Evolutionary conservation across 2,797 vertebrate species (phyloP).

Genomic region (Nannoperca obscura): DNA sequence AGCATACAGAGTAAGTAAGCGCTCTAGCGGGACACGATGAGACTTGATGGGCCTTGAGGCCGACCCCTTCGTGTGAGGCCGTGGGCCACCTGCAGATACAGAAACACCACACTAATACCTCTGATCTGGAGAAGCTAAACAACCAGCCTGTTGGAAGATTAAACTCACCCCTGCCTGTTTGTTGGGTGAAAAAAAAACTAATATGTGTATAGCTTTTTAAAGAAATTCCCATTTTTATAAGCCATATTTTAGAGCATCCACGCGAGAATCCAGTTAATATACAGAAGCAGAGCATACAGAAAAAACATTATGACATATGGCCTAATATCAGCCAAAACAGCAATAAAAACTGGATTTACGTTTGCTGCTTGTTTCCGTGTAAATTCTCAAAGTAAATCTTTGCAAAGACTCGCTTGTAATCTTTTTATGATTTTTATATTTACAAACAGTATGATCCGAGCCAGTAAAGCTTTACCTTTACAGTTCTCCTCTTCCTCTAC

Average conservation of each 20-base stretch:
- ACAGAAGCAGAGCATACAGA: not conserved
- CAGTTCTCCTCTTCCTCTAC: slow-evolving; percentile 68
- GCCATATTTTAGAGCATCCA: not conserved
- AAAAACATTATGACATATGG: not conserved
- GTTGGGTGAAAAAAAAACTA: not conserved
- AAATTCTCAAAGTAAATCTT: slow-evolving; percentile 31
- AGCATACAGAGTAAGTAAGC: too few species aligned
- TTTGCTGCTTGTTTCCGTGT: not conserved
- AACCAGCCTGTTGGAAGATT: not conserved
- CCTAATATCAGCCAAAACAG: not conserved
- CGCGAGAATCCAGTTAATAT: not conserved
- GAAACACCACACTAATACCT: not conserved
- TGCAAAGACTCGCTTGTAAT: slow-evolving; percentile 27
- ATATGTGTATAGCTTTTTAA: not conserved
- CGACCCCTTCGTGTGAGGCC: too few species aligned
- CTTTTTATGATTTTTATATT: too few species aligned
- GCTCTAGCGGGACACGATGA: not conserved
- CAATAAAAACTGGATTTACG: slow-evolving; percentile 9
- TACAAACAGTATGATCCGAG: slow-evolving; percentile 4
- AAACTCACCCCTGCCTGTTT: not conserved
- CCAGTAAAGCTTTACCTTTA: slow-evolving; percentile 73
- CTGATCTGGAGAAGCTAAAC: not conserved
- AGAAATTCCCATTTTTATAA: not conserved
- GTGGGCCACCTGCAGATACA: not conserved
- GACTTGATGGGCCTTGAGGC: not conserved